phyloP scores from a whole-genome alignment of 2,113 vertebrate genomes.

The Puma concolor region DNA sequence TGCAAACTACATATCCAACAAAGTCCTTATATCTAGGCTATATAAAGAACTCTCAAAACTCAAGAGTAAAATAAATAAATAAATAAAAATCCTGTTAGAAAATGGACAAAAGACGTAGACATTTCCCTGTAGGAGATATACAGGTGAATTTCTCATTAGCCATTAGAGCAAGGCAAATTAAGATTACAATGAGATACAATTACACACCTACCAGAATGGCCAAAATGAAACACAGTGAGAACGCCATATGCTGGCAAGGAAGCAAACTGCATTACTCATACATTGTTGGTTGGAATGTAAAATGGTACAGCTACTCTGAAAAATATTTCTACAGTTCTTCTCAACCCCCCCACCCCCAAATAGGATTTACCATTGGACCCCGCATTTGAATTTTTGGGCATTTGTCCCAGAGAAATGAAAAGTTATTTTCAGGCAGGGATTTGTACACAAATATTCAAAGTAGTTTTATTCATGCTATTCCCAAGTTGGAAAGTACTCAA shows the following conservation, averaged over 20 bases:
- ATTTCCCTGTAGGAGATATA: not conserved
- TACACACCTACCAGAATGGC: not conserved
- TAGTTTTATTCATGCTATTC: not conserved
- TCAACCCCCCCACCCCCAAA: no score
- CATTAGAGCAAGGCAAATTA: not conserved
- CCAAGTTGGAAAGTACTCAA: not conserved
- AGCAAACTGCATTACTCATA: rapidly evolving
- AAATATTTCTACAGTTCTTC: not conserved
- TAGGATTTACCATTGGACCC: not conserved
- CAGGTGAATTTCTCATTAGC: not conserved
- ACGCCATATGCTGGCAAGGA: not conserved
- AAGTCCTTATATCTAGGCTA: not conserved
- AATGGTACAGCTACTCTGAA: not conserved
- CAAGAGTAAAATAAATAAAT: not conserved
- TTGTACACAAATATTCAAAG: not conserved
- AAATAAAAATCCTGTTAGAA: not conserved
- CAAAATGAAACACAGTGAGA: not conserved
- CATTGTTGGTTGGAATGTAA: not conserved
- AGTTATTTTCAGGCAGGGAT: not conserved
- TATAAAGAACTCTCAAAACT: not conserved
- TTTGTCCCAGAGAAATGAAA: not conserved
- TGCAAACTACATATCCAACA: not conserved
- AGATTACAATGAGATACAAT: not conserved
- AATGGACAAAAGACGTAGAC: not conserved
- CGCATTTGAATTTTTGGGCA: not conserved